Conservation (phyloP, 2,888 invertebrate genomes). For the Polymixis flavicincta region DNA sequence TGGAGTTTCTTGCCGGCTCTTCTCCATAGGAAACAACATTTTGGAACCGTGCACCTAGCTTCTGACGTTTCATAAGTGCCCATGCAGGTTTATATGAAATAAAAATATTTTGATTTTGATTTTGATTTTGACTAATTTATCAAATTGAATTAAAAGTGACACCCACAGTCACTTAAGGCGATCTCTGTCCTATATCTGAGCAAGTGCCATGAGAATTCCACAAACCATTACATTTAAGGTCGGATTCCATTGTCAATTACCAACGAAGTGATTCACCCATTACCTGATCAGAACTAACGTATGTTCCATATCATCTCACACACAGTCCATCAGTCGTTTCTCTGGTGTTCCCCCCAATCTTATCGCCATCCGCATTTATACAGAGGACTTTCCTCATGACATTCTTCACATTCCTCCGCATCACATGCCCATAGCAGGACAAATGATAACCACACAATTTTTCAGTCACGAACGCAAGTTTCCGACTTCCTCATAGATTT, state of each 20-base stretch:
- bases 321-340: neutral
- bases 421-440: neutral
- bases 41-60: no score
- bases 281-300: conserved; percentile 4
- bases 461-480: neutral
- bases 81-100: no score
- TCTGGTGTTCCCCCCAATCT: neutral
- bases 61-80: no score
- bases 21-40: no score
- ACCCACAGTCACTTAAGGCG: neutral
- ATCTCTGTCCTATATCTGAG: conserved; percentile 4
- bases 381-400: no score
- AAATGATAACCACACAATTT: neutral
- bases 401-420: neutral
- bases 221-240: neutral
- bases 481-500: neutral
- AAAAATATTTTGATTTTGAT: no score
- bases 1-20: no score
- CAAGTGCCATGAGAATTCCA: conserved; percentile 16
- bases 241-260: conserved; percentile 16
- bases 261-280: conserved; percentile 22
- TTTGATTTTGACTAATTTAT: no score
- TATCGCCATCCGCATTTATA: neutral
- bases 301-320: neutral
- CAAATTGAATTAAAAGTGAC: conserved; percentile 7